Evolutionary conservation across 2,113 vertebrate species (phyloP).

Genomic region (Equus quagga): DNA sequence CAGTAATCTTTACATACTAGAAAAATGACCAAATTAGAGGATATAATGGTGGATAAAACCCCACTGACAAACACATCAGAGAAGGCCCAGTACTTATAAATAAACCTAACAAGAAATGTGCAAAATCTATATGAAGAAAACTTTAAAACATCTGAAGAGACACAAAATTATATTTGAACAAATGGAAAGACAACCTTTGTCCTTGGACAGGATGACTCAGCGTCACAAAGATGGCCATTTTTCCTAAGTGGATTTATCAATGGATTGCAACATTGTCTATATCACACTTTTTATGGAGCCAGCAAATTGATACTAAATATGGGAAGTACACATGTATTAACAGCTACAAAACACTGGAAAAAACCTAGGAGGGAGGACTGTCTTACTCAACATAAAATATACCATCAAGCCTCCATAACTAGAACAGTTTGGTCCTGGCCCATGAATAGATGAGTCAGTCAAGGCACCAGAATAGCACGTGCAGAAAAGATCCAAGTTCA

Average conservation of each 20-base stretch:
- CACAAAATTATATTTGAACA: background rate
- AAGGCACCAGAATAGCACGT: accelerated
- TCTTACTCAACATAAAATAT: too few relatives aligned
- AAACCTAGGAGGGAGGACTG: background rate
- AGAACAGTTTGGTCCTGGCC: background rate
- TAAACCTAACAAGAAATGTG: background rate
- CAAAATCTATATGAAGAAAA: background rate
- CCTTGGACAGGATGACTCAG: background rate
- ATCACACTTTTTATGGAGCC: background rate
- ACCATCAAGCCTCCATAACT: background rate
- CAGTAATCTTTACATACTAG: background rate
- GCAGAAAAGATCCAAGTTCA: background rate
- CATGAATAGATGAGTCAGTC: background rate
- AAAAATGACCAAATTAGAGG: background rate
- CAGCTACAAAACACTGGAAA: background rate
- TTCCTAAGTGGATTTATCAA: background rate
- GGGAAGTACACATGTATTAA: background rate
- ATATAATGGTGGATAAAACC: background rate
- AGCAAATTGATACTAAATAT: background rate
- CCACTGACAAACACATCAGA: background rate
- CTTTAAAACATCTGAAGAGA: background rate
- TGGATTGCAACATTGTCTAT: accelerated
- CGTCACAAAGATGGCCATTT: accelerated
- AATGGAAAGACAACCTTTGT: background rate
- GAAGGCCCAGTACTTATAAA: background rate